Evolutionary conservation across 2,797 vertebrate species (phyloP), one percentile per base, ranked within the genome.

Genomic region (Huso huso): DNA sequence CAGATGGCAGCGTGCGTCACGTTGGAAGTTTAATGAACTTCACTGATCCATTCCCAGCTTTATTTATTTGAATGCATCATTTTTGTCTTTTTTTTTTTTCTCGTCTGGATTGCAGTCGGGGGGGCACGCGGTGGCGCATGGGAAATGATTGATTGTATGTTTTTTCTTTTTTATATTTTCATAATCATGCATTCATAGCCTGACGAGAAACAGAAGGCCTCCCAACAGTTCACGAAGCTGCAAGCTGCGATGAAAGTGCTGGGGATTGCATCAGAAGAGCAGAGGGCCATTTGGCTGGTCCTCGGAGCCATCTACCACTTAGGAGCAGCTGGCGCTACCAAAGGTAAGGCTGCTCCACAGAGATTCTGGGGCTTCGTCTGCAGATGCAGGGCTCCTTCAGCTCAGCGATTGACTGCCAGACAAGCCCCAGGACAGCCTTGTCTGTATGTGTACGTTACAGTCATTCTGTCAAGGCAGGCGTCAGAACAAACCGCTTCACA

Each of bases 241-340:
- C 95, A 97, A 87, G 88, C 94, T 0, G 95, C 96, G 74, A 94
- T 99, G 96, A 98, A 96, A 80, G 93, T 96, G 63, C 87, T 99
- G 76, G 93, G 94, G 63, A 87, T 99, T 78, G 92, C 93, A 0
- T 18, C 79, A 0, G 95, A 98, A 0, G 96, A 98, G 72, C 96
- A 99, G 83, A 97, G 93, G 74, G 93, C 89, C 72, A 89, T 96
- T 65, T 99, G 96, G 96, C 90, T 98, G 58, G 80, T 99, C 72
- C 84, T 99, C 64, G 94, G 93, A 10, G 91, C 96, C 61, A 89
- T 98, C 72, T 99, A 94, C 79, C 96, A 99, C 74, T 77, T 99
- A 74, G 96, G 96, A 62, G 94, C 95, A 0, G 96, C 96, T 0
- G 95, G 96, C 7, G 95, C 95, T 67, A 98, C 95, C 1, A 97